Base-by-base conservation (phyloP, 2,797 vertebrate genomes). In the Paratrypauchen microcephalus region DNA sequence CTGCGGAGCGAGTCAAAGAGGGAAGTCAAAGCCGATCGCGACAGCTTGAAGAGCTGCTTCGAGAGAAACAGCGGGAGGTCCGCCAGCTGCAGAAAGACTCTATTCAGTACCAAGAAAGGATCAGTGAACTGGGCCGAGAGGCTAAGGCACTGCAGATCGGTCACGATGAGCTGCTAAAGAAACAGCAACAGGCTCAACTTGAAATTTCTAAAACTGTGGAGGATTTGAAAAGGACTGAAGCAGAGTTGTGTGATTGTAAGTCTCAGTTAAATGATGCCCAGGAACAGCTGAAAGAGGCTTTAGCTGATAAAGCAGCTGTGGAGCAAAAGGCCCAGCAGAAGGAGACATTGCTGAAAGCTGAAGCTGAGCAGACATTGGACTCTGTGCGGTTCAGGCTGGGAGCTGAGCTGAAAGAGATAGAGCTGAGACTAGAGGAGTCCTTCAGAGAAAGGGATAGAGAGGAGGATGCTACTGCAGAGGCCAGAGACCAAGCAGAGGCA, bases 51-150 rank as follows among this genome's bases (percentile, higher is more conserved):
- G 97, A 99, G 19, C 90, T 99, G 74, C 84, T 99, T 76, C 94
- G 94, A 82, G 96, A 97, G 83, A 99, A 99, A 73, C 97, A 99
- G 82, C 91, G 96, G 82, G 98, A 99, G 80, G 94, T 99, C 2
- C 94, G 93, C 41, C 97, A 99, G 88, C 90, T 99, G 74, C 98
- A 99, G 86, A 97, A 91, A 66, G 96, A 98, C 83, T 94, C 95
- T 77, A 98, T 99, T 80, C 89, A 91, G 71, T 97, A 95, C 88
- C 97, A 98, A 85, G 97, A 98, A 84, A 95, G 93, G 82, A 96
- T 94, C 78, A 97, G 96, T 26, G 91, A 94, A 61, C 86, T 98
- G 69, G 95, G 94, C 39, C 95, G 89, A 78, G 95, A 96, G 3
- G 68, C 91, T 1, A 99, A 97, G 77, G 93, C 93, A 1, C 84